These are phyloP conservation scores for Percopsis transmontana DNA, from an alignment of 2,113 vertebrate genomes.

Conservation along the genomic window DNA sequence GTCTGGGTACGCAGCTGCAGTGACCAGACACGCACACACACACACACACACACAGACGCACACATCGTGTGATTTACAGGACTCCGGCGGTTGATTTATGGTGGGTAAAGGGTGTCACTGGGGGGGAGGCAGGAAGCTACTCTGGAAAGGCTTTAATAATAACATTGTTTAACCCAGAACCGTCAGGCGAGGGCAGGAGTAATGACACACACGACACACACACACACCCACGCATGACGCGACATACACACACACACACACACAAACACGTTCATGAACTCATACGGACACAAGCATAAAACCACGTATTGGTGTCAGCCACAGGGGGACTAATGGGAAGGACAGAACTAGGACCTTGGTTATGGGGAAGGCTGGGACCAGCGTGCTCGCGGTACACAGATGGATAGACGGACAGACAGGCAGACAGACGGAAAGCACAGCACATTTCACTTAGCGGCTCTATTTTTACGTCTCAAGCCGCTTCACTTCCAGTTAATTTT, in stretches of 20 bases:
- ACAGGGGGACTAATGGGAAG: slow-evolving; percentile 55
- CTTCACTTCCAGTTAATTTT: slow-evolving; percentile 2
- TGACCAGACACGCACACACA: slow-evolving; percentile 7
- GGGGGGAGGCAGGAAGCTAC: slow-evolving; percentile 55
- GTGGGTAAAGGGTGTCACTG: slow-evolving; percentile 61
- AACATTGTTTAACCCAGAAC: slow-evolving; percentile 78
- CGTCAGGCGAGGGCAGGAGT: slow-evolving; percentile 66
- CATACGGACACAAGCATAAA: slow-evolving; percentile 4
- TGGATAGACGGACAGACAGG: neutral
- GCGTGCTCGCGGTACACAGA: neutral
- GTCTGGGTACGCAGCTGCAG: slow-evolving; percentile 46
- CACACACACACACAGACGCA: slow-evolving; percentile 6
- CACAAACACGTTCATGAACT: neutral
- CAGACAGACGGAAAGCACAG: neutral
- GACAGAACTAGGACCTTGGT: slow-evolving; percentile 69
- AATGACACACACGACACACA: slow-evolving; percentile 50
- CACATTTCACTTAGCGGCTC: slow-evolving; percentile 17
- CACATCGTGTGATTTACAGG: slow-evolving; percentile 63
- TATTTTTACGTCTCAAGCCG: neutral
- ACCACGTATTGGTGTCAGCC: slow-evolving; percentile 36
- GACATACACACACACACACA: neutral
- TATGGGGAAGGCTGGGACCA: slow-evolving; percentile 35
- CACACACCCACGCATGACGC: no score
- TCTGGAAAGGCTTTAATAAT: slow-evolving; percentile 71
- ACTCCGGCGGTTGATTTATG: slow-evolving; percentile 72